Percentiles rank a stretch among this genome's conserved stretches.
phyloP scores from a whole-genome alignment of 2,797 vertebrate species.

The Sebastes miniatus region DNA sequence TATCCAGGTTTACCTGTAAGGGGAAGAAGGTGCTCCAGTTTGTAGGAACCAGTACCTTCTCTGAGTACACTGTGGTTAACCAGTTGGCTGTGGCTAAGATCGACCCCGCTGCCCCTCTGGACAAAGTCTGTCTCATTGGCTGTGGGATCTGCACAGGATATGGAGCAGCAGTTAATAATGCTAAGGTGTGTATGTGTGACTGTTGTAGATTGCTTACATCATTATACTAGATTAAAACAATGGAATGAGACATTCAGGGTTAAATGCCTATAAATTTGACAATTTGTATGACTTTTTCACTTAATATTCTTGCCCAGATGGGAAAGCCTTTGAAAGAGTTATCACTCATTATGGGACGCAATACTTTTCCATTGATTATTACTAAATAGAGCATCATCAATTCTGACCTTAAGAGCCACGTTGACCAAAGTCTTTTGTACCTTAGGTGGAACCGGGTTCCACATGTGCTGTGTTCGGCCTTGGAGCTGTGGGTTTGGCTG shows the following conservation, averaged over 20 bases:
- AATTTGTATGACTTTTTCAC: background rate
- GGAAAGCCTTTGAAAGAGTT: background rate
- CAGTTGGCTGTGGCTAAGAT: conserved; percentile 91
- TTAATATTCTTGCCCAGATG: background rate
- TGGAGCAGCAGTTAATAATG: conserved; percentile 92
- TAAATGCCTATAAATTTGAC: background rate
- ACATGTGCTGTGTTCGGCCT: conserved; percentile 93
- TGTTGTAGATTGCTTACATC: background rate
- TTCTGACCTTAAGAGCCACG: background rate
- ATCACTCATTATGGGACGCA: background rate
- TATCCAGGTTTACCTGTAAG: conserved; percentile 89
- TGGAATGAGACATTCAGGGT: too few relatives aligned
- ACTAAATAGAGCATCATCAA: background rate
- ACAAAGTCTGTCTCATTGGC: conserved; percentile 93
- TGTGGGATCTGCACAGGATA: conserved; percentile 95
- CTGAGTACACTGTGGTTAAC: conserved; percentile 91
- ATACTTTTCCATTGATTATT: background rate
- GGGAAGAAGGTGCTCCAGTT: conserved; percentile 90
- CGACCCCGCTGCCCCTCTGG: conserved; percentile 87
- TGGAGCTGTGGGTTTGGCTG: conserved; percentile 93
- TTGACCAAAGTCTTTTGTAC: background rate
- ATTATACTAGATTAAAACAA: too few relatives aligned
- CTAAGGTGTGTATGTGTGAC: conserved; percentile 78
- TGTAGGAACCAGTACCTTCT: conserved; percentile 93
- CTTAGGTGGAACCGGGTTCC: conserved; percentile 91